Evolutionary conservation across 2,888 invertebrate species (phyloP), one percentile per base, ranked within the genome.

Genomic region (Alcis repandata): DNA sequence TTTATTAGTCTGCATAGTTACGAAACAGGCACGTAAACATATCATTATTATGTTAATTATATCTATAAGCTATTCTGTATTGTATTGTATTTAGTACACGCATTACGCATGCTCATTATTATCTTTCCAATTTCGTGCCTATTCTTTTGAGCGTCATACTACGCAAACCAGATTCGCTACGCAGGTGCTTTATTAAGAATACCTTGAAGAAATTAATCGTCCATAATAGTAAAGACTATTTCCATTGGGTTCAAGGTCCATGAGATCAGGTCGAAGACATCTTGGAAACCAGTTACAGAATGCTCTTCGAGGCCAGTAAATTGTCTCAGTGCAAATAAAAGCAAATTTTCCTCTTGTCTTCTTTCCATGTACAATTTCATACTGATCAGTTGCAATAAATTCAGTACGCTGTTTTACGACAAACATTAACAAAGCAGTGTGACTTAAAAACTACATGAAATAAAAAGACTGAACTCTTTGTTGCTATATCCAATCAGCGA

Each of bases 231-330:
- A 32, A 54, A 19, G 36, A 63, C 40, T 59, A 59, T 64, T 63
- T 49, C 40, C 51, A 40, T 27, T 10, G 46, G 40, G 65, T 60
- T 60, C 65, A 65, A 60, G 59, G 65, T 43, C 60, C 65, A 36
- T 4, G 15, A 40, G 45, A 60, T 45, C 65, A 57, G 65, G 65
- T 65, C 49, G 56, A 52, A 65, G 65, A 57, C 64, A 45, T 65
- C 65, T 57, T 22, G 51, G 59, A 45, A 64, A 65, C 65, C 56
- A 57, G 65, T 65, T 65, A 32, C 33, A 48, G 58, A 48, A 38
- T 19, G 40, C 46, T 53, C 58, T 33, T n/a, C 32, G 48, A 38
- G 38, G 38, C 40, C 43, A 36, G 63, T 27, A 56, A 46, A 59
- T 64, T 58, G 58, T 63, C 51, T 63, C 27, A 17, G 49, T 32